phyloP scores from a whole-genome alignment of 2,888 invertebrate species.

The Chalcis sispes region DNA sequence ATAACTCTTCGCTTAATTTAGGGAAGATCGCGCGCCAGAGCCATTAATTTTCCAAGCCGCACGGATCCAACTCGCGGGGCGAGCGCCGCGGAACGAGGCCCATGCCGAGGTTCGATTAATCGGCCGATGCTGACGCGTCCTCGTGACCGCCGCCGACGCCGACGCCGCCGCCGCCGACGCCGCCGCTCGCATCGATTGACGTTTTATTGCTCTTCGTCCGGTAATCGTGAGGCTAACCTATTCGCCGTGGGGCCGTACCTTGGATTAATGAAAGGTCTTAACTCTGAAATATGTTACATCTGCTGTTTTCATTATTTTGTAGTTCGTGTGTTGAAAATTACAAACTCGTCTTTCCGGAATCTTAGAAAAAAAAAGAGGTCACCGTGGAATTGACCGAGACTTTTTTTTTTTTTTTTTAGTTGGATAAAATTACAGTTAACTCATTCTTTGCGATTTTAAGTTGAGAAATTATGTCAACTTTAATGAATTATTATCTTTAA shows the following conservation, averaged over 20 bases:
- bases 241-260: background rate
- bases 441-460: no score
- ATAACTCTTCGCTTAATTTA: conserved; percentile 60
- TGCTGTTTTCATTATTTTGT: conserved; percentile 35
- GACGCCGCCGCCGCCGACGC: no score
- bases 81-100: no score
- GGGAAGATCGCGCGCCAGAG: conserved; percentile 52
- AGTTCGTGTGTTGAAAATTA: conserved; percentile 29
- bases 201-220: conserved; percentile 39
- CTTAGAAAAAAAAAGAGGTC: background rate
- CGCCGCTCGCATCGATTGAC: conserved; percentile 23
- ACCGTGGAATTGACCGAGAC: no score
- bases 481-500: no score
- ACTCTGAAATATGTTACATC: conserved; percentile 29
- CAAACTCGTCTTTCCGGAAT: background rate
- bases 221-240: conserved; percentile 32
- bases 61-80: no score
- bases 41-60: conserved; percentile 58
- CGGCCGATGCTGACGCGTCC: no score
- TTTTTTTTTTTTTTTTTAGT: no score
- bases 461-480: no score
- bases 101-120: conserved; percentile 41
- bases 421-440: no score
- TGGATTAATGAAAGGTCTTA: conserved; percentile 31
- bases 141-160: no score